Evolutionary conservation across 2,113 vertebrate species (phyloP), one percentile per base, ranked within the genome.

Genomic region (Callopanchax toddi): DNA sequence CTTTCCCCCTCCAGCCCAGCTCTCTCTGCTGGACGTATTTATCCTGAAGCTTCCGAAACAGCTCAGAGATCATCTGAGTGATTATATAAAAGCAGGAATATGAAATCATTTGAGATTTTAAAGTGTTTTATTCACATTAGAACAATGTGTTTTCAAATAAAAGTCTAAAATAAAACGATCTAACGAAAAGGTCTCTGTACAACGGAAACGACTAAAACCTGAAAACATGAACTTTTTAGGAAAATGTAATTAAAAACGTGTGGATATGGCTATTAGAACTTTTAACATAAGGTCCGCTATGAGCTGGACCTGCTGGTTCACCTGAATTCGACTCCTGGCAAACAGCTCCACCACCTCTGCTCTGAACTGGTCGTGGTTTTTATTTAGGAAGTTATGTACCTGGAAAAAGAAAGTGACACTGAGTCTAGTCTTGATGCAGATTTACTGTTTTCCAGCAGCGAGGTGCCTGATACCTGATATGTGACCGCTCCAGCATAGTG

Each of bases 311-410:
- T 32, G 29, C 29, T 32, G 29, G 10, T 55, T 86, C 88, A 98
- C 96, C 93, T 95, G 91, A 52, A 92, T 87, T 16, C 69, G 87
- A 85, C 96, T 98, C 61, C 93, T 90, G 46, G 87, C 89, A 48
- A 99, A 94, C 57, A 96, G 90, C 6, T 95, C 94, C 72, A 94
- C 79, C 62, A 94, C 91, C 2, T 95, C 92, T n/a, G 91, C 80
- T 39, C 77, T 89, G 40, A 97, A 91, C 26, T 91, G 91, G 69
- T 97, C 93, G 17, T 92, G 91, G 77, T 98, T 99, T 87, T 97
- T 96, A 77, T 86, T 93, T 61, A 98, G 78, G 76, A 98, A 98
- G 42, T 96, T 95, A 81, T 95, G 95, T 49, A 97, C 96, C 96
- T 98, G 21, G 15, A 53, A 67, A 63, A 39, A 55, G 0, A 58